Conservation (phyloP, 2,888 invertebrate genomes). For the Xanthia icteritia region DNA sequence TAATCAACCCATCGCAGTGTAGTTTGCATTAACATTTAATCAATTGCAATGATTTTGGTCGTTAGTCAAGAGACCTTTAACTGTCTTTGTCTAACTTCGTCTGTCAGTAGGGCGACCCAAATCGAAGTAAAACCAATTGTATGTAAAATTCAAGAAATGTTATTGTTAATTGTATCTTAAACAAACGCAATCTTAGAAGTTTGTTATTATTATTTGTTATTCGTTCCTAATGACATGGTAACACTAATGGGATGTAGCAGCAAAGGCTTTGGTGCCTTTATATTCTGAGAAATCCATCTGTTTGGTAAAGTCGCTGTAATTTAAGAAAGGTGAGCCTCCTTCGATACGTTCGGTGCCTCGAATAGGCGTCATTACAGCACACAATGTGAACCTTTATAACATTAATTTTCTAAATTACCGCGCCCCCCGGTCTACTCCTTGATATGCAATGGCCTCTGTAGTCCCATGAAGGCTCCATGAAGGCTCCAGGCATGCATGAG, state of each 20-base stretch:
- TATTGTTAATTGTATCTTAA: too few species aligned
- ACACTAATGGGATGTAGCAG: background rate
- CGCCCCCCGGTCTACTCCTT: too few species aligned
- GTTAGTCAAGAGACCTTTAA: background rate
- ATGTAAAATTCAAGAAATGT: conserved; percentile 48
- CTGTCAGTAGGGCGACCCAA: conserved; percentile 33
- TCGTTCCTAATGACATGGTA: background rate
- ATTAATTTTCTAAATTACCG: background rate
- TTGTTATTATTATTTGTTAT: background rate
- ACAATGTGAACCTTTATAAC: background rate
- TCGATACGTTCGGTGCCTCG: background rate
- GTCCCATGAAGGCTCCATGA: too few species aligned
- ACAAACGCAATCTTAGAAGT: background rate
- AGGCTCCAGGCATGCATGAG: too few species aligned
- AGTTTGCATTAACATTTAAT: background rate
- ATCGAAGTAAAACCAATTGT: conserved; percentile 50
- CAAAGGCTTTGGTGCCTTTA: too few species aligned
- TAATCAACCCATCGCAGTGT: background rate
- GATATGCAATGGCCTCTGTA: too few species aligned
- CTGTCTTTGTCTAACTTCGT: conserved; percentile 1
- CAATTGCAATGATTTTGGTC: background rate
- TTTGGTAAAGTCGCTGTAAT: background rate
- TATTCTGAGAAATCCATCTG: background rate
- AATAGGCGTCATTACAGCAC: background rate
- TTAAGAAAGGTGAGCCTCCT: background rate